Percentiles rank a stretch among this genome's conserved stretches.
These are phyloP conservation scores for Spisula subtruncata DNA, from an alignment of 2,888 invertebrate species.

Conservation along the genomic window DNA sequence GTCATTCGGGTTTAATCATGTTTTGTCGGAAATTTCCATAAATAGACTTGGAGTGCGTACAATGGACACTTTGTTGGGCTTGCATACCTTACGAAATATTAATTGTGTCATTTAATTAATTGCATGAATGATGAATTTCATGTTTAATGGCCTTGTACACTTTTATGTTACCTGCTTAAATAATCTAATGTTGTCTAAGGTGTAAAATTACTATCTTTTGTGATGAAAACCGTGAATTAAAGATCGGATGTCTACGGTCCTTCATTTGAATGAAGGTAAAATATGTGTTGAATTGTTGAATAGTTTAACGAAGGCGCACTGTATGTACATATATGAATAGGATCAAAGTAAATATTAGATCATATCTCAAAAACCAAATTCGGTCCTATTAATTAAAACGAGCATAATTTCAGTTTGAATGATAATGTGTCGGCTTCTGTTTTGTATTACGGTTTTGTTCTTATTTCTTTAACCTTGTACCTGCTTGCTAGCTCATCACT, in stretches of 20 bases:
- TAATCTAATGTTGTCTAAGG: not conserved
- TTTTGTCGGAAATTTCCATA: slow-evolving; percentile 13
- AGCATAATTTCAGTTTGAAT: not conserved
- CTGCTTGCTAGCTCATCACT: no score
- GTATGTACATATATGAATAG: slow-evolving; percentile 4
- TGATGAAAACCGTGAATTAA: not conserved
- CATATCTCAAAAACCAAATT: not conserved
- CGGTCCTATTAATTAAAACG: slow-evolving; percentile 13
- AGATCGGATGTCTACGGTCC: not conserved
- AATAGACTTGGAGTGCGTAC: not conserved
- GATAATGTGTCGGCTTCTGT: not conserved
- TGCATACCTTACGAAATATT: not conserved
- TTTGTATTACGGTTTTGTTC: no score
- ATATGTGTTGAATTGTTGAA: not conserved
- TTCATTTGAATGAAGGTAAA: slow-evolving; percentile 9
- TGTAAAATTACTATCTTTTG: slow-evolving; percentile 24
- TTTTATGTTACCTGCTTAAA: not conserved
- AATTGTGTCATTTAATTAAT: slow-evolving; percentile 40
- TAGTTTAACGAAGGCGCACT: not conserved
- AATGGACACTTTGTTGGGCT: slow-evolving; percentile 29
- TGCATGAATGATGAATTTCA: slow-evolving; percentile 19
- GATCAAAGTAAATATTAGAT: slow-evolving; percentile 2
- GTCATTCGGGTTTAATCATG: not conserved
- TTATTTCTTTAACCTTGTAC: no score
- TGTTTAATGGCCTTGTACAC: not conserved